A percentile compares a stretch with the other conserved stretches of the same genome.
phyloP scores from a whole-genome alignment of 2,888 invertebrate species.

The Mythimna ferrago region DNA sequence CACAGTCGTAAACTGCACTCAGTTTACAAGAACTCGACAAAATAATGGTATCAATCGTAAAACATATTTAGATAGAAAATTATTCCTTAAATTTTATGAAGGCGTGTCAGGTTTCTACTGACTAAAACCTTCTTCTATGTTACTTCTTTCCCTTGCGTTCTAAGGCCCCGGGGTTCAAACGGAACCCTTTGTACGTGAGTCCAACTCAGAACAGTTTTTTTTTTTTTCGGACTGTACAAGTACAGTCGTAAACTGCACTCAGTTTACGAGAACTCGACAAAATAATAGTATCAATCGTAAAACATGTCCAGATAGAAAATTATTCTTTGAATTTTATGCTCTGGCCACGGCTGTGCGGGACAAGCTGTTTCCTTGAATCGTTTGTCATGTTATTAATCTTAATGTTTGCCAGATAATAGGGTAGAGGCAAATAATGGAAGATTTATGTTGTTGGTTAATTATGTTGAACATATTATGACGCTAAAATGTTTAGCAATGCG shows the following conservation, averaged over 20 bases:
- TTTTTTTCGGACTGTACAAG: constrained; percentile 28
- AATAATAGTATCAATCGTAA: constrained; percentile 74
- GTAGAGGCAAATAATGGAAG: not conserved
- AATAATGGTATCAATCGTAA: too few species aligned
- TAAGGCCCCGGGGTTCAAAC: too few species aligned
- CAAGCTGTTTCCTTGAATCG: constrained; percentile 17
- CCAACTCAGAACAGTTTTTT: not conserved
- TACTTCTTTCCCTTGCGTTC: too few species aligned
- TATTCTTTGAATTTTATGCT: constrained; percentile 57
- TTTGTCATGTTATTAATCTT: constrained; percentile 37
- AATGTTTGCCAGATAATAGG: constrained; percentile 8
- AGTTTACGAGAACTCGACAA: constrained; percentile 71
- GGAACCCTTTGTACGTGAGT: too few species aligned
- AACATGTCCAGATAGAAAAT: constrained; percentile 70
- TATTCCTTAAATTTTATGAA: too few species aligned
- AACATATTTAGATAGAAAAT: too few species aligned
- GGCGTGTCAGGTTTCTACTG: too few species aligned
- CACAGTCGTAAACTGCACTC: too few species aligned
- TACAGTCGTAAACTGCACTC: constrained; percentile 72
- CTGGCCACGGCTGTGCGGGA: constrained; percentile 19
- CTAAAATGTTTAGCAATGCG: too few species aligned
- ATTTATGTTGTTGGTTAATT: not conserved
- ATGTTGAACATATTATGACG: not conserved
- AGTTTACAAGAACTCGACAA: too few species aligned
- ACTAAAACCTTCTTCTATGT: too few species aligned